Evolutionary conservation across 2,113 vertebrate species (phyloP), one percentile per base, ranked within the genome.

Genomic region (Scomber colias): DNA sequence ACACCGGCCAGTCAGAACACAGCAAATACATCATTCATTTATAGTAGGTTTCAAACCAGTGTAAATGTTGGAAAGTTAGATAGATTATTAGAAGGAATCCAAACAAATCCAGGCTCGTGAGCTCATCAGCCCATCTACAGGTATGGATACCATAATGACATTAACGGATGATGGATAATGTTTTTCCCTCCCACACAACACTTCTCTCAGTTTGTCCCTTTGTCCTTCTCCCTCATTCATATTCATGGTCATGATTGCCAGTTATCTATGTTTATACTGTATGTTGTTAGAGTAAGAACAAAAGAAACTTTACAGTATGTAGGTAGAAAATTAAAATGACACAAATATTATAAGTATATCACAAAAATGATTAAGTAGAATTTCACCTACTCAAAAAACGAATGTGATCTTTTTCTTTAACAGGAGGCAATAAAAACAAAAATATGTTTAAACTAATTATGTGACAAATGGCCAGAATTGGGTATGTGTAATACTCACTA

Each of bases 111-210:
- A 17, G 3, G n/a, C 40, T 56, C 8, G 24, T 66, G 24, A 73
- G 44, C 56, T 27, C 27, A 75, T 53, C 62, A 57, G 21, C 17
- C 30, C 45, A 51, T 71, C 19, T 60, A 70, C 14, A 40, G 5
- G 6, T 40, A 9, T 7, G 57, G 68, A 73, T 53, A 66, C 17
- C 12, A 16, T 3, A 16, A n/a, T n/a, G 51, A 64, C 11, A 2
- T 3, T 65, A 53, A 77, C 71, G 30, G 74, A 81, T 71, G 69
- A 77, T 15, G 21, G 44, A 59, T 48, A 19, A 67, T 57, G 16
- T 16, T 49, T 24, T 79, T 57, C 44, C 50, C n/a, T 51, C 49
- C 46, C 71, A 35, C 63, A 35, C 56, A 5, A 60, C 40, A 53
- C 56, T 51, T 24, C n/a, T 61, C 17, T 45, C 17, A 50, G 6